phyloP scores from a whole-genome alignment of 2,888 invertebrate species.

The Perizoma affinitatum region DNA sequence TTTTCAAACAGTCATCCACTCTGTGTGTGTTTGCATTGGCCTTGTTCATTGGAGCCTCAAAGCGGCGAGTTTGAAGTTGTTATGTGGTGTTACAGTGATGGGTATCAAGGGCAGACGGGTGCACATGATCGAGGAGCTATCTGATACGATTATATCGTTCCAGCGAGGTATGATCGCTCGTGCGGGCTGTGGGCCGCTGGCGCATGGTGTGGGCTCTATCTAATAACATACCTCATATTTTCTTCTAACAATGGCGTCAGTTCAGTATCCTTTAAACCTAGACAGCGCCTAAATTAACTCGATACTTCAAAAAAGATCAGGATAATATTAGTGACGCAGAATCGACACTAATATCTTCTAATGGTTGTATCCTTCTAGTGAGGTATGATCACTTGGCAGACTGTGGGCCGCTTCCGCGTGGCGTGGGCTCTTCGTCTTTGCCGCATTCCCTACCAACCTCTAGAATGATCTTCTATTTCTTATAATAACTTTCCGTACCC shows the following conservation, averaged over 20 bases:
- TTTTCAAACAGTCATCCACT: neutral
- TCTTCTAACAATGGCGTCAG: neutral
- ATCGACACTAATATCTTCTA: no score
- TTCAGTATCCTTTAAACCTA: no score
- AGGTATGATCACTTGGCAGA: no score
- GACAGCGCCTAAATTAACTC: no score
- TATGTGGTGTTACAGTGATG: constrained; percentile 92
- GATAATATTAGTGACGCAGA: no score
- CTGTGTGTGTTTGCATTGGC: constrained; percentile 15
- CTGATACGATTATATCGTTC: constrained; percentile 99
- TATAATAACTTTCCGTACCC: neutral
- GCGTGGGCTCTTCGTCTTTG: no score
- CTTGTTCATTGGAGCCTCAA: constrained; percentile 24
- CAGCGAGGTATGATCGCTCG: constrained; percentile 95
- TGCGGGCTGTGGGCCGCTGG: constrained; percentile 57
- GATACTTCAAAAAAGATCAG: no score
- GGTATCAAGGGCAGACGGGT: constrained; percentile 99
- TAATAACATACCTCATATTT: neutral
- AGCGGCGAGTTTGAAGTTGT: constrained; percentile 60
- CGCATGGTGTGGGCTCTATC: constrained; percentile 68
- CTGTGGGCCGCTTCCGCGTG: no score
- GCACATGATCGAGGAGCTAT: constrained; percentile 99
- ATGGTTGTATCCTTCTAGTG: no score
- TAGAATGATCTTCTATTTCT: neutral
- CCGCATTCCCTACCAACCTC: neutral